Base-by-base conservation (phyloP, 2,888 invertebrate species). In the Heliconius erato region DNA sequence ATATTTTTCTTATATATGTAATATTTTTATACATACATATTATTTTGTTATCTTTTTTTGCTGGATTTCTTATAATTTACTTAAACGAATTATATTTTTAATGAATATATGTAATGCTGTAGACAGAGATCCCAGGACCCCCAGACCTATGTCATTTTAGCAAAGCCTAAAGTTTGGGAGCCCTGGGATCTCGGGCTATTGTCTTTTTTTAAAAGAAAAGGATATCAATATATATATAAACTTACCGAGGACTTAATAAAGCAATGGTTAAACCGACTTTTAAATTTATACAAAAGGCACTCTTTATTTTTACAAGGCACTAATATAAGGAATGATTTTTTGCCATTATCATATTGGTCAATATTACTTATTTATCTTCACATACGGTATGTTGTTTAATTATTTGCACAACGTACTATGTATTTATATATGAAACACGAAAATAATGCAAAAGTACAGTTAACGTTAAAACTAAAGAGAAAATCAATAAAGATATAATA, bases 281-380 rank as follows among this genome's bases (percentile, higher is more conserved):
- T n/a, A n/a, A 12, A 59, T 74, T 54, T 19, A 54, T 28, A 54
- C n/a, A 14, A 26, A 76, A 76, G 76, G 76, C 76, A 76, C 76
- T 63, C 59, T n/a, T 16, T 49, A 63, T 26, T 14, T 40, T 26
- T 40, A 76, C n/a, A 76, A 76, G 76, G 76, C 76, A 76, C 76
- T 76, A 35, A 76, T 72, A 23, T 40, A 76, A 63, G 76, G 63
- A 76, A 76, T 76, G 63, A 76, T 76, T 63, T 59, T 14, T 63
- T n/a, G n/a, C 7, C 26, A 72, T 40, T 32, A 23, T 28, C 12
- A 72, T 44, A 44, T 72, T 6, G 11, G n/a, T 63, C 23, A 14
- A 59, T 59, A 59, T 59, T 59, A 23, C 7, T 19, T n/a, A 59
- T 59, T 59, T n/a, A 59, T 63, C n/a, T 63, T n/a, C 3, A 4